These are phyloP conservation scores for Pemphredon lugubris DNA, from an alignment of 2,888 invertebrate species.

Conservation along the genomic window DNA sequence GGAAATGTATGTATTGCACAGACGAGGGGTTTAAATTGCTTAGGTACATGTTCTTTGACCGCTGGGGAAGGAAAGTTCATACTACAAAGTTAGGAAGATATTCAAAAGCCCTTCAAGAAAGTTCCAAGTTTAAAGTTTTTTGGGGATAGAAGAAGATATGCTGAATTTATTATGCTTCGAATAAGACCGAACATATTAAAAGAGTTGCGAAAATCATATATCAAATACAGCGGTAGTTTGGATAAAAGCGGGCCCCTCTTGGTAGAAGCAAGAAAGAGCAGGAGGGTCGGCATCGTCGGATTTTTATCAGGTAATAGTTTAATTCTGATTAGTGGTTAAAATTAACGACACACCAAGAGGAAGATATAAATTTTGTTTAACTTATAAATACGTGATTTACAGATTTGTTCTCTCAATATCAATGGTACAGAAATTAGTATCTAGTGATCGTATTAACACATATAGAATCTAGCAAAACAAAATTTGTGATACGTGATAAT, in stretches of 20 bases:
- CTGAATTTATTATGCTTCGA: too few relatives aligned
- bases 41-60: background rate
- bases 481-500: conserved; percentile 1
- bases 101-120: background rate
- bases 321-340: background rate
- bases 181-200: too few relatives aligned
- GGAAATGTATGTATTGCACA: conserved; percentile 34
- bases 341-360: background rate
- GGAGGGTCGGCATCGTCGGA: background rate
- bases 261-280: background rate
- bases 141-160: background rate
- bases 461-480: background rate
- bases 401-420: conserved; percentile 19
- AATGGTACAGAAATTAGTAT: background rate
- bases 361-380: background rate
- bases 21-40: background rate
- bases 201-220: background rate
- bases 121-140: background rate
- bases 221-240: background rate
- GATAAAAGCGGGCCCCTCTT: background rate
- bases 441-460: background rate
- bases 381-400: background rate
- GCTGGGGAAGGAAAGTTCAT: conserved; percentile 13
- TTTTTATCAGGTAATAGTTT: conserved; percentile 20
- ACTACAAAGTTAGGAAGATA: conserved; percentile 5